Conservation (phyloP, 2,888 invertebrate species). For the Pimpla rufipes region DNA sequence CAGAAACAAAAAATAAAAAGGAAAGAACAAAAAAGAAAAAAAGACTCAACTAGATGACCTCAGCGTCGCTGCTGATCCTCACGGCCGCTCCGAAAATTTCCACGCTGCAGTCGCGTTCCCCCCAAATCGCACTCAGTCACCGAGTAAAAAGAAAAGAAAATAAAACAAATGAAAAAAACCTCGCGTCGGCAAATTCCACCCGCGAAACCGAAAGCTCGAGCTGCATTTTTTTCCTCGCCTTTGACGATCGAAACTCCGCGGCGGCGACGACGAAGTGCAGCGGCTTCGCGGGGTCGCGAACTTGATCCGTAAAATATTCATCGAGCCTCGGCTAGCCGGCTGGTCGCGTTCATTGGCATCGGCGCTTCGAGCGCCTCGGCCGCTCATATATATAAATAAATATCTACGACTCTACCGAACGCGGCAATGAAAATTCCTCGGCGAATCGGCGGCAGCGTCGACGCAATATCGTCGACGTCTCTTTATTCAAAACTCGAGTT, state of each 20-base stretch:
- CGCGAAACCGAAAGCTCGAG: background rate
- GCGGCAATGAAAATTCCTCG: background rate
- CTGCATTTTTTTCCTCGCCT: background rate
- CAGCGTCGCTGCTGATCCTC: no score
- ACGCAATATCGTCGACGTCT: constrained; percentile 50
- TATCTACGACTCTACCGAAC: background rate
- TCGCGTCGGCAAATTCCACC: constrained; percentile 23
- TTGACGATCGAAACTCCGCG: background rate
- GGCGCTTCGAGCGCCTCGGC: background rate
- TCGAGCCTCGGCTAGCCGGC: constrained; percentile 6
- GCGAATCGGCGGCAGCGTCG: background rate
- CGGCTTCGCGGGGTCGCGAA: constrained; percentile 32
- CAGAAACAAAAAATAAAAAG: no score
- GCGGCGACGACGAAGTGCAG: background rate
- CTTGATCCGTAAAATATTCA: constrained; percentile 49
- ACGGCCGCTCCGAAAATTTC: background rate
- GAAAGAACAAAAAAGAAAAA: no score
- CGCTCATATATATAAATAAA: background rate
- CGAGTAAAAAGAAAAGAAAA: background rate
- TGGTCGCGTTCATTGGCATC: constrained; percentile 1
- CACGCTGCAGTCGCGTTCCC: background rate
- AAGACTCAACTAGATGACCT: no score
- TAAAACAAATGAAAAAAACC: background rate
- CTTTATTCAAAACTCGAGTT: constrained; percentile 55
- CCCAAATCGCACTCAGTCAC: background rate